Base-by-base conservation (phyloP, 64 coral and sea anemone species). In the Montipora cactus region DNA sequence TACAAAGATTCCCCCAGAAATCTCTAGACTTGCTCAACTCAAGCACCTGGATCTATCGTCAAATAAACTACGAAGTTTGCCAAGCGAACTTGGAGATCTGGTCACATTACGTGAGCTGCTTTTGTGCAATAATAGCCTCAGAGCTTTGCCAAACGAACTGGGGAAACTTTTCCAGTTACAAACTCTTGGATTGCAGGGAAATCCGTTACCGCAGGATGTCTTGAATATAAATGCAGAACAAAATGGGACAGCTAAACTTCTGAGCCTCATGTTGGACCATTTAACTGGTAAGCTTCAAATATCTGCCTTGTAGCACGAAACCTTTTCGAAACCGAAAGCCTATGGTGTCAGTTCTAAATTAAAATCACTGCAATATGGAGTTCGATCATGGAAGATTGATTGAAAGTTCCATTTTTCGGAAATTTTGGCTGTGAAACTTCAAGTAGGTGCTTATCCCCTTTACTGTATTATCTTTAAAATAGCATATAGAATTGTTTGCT, bases 91-190 rank as follows among this genome's bases (percentile, higher is more conserved):
- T 58, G 98, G 98, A 85, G 98, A 99, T 96, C 92, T 99, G 90
- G 94, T 99, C 98, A 99, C 95, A 96, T 96, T 99, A 91, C 95
- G 92, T 91, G 97, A 99, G 88, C 94, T 99, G 5, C 92, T 96
- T 92, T 74, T 99, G 21, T 89, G 95, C 97, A 99, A 99, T 76
- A 99, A 99, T 94, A 95, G 51, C 87, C 90, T 99, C 8, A 90
- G 95, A 88, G 84, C 53, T 92, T 88, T 99, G 84, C 97, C 97
- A 73, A 96, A 99, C 75, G 98, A 99, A 95, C 92, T 99, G 49
- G 98, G 98, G 5, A 96, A 94, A 96, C 95, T 99, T 92, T 99
- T 99, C 79, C 95, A 99, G 91, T 91, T 99, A 73, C 98, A 99
- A 90, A 93, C 89, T 62, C 95, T 99, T 91, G 95, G 90, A 79